Conservation (phyloP, 2,888 invertebrate genomes). For the Nebria brevicollis region DNA sequence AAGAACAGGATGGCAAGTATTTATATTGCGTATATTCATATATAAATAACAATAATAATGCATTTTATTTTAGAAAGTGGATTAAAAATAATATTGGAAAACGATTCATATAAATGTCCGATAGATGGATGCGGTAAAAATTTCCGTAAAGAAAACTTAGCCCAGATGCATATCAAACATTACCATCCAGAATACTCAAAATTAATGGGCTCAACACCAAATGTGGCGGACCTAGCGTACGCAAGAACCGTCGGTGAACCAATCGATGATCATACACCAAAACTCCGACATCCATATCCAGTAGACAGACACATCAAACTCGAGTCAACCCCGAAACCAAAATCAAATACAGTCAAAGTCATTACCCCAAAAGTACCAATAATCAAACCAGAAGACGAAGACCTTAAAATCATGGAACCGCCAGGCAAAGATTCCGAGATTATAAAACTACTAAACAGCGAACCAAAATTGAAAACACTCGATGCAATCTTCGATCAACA, state of each 20-base stretch:
- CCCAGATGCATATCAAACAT: constrained; percentile 95
- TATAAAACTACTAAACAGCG: constrained; percentile 45
- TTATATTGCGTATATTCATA: constrained; percentile 2
- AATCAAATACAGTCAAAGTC: constrained; percentile 42
- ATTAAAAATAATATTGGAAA: constrained; percentile 67
- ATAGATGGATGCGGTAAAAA: constrained; percentile 87
- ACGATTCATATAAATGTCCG: constrained; percentile 76
- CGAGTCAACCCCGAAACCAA: constrained; percentile 37
- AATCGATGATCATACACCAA: constrained; percentile 61
- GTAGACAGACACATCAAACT: constrained; percentile 58
- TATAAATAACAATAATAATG: constrained; percentile 54
- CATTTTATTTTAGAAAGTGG: constrained; percentile 60
- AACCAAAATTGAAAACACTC: constrained; percentile 47
- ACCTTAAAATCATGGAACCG: constrained; percentile 28
- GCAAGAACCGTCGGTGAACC: constrained; percentile 77
- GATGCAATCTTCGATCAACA: constrained; percentile 34
- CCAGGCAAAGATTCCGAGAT: constrained; percentile 58
- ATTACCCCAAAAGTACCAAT: constrained; percentile 47
- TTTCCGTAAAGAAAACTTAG: constrained; percentile 88
- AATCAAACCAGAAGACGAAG: constrained; percentile 13
- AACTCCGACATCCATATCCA: constrained; percentile 51
- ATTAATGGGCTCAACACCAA: constrained; percentile 82
- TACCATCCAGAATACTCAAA: constrained; percentile 86
- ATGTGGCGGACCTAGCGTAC: constrained; percentile 86
- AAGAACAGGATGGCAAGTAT: constrained; percentile 47